A percentile compares a stretch with the other conserved stretches of the same genome.
Conservation (phyloP, 1,140 invertebrate species). For the Drosophila tsacasi region DNA sequence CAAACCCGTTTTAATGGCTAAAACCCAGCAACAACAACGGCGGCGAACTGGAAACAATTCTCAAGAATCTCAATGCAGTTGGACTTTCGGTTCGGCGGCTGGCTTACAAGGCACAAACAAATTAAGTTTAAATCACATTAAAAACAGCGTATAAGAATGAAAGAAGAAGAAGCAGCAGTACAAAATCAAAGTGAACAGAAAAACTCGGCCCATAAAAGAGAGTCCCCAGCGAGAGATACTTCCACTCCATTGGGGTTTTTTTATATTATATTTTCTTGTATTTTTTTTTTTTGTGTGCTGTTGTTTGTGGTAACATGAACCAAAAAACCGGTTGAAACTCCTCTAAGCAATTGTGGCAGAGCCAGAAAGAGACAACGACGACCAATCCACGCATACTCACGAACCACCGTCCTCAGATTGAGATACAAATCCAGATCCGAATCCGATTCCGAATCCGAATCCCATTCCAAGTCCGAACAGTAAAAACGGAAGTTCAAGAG, state of each 20-base stretch:
- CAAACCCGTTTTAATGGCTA: conserved; percentile 49
- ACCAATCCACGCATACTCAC: conserved; percentile 16
- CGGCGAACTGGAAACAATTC: conserved; percentile 45
- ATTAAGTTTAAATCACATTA: conserved; percentile 74
- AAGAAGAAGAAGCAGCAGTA: conserved; percentile 26
- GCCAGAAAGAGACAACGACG: conserved; percentile 13
- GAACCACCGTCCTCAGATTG: conserved; percentile 14
- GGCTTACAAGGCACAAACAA: conserved; percentile 54
- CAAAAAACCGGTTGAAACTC: conserved; percentile 50
- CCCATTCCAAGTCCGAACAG: conserved; percentile 4
- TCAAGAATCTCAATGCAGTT: conserved; percentile 68
- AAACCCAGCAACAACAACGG: not conserved
- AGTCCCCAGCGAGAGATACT: conserved; percentile 34
- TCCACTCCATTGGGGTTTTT: conserved; percentile 25
- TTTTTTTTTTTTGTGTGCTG: conserved; percentile 3
- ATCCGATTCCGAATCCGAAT: too few species aligned
- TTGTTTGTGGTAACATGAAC: conserved; percentile 32
- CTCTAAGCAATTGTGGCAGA: conserved; percentile 57
- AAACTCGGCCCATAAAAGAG: conserved; percentile 50
- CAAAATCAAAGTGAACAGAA: conserved; percentile 46
- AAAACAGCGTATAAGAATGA: conserved; percentile 36
- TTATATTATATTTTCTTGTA: conserved; percentile 28
- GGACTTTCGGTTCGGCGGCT: conserved; percentile 14
- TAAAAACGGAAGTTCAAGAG: conserved; percentile 40
- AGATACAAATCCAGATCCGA: conserved; percentile 47